Conservation (phyloP, 1,140 invertebrate species). For the Drosophila navojoa region DNA sequence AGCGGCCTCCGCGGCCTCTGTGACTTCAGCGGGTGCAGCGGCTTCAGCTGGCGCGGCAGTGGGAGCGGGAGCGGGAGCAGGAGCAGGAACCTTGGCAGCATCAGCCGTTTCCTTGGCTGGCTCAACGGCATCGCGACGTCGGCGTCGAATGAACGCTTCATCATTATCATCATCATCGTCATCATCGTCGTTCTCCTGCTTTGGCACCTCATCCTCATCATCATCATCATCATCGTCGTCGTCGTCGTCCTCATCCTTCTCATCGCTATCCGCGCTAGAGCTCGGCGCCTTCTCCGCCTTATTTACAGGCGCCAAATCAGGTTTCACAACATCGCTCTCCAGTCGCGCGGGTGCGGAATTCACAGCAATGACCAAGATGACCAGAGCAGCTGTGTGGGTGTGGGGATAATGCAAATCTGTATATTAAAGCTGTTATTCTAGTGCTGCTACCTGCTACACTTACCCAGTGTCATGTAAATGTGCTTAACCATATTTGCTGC, state of each 20-base stretch:
- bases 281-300: conserved; percentile 27
- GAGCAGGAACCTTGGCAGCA: not conserved
- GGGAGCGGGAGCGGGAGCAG: not conserved
- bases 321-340: conserved; percentile 20
- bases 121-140: conserved; percentile 51
- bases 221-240: conserved; percentile 20
- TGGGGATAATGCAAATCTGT: not conserved
- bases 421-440: conserved; percentile 1
- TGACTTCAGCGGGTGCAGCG: not conserved
- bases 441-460: conserved; percentile 22
- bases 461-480: conserved; percentile 61
- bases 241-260: conserved; percentile 33
- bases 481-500: conserved; percentile 60
- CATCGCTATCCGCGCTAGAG: conserved; percentile 57
- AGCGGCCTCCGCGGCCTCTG: not conserved
- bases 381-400: conserved; percentile 44
- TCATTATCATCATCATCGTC: conserved; percentile 64
- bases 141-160: conserved; percentile 35
- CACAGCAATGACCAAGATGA: conserved; percentile 50
- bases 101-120: conserved; percentile 28
- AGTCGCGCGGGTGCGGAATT: conserved; percentile 42
- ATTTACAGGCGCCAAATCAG: conserved; percentile 30
- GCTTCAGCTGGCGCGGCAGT: not conserved
- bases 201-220: conserved; percentile 37
- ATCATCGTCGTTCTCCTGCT: conserved; percentile 54